These are phyloP conservation scores for Grammomys dolichurus DNA, from an alignment of 2,113 vertebrate genomes.

Conservation along the genomic window DNA sequence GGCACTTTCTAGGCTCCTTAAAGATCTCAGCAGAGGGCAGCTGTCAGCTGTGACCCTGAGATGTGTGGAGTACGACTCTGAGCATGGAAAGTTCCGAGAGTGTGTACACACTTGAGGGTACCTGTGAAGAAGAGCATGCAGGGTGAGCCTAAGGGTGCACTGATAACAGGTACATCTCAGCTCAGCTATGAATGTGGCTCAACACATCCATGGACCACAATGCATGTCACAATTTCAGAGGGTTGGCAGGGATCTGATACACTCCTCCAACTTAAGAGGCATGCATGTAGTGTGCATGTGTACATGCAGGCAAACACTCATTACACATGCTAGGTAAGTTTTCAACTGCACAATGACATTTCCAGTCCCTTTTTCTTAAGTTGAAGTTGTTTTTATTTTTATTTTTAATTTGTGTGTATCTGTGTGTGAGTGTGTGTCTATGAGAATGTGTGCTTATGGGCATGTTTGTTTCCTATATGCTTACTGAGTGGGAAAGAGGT, in stretches of 20 bases:
- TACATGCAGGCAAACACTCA: no score
- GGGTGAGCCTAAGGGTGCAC: background rate
- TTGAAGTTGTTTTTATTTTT: background rate
- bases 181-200: background rate
- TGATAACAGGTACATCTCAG: background rate
- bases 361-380: background rate
- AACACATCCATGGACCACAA: background rate
- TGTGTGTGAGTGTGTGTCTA: background rate
- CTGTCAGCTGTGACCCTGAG: background rate
- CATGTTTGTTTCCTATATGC: background rate
- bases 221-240: background rate
- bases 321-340: no score
- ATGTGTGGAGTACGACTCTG: no score
- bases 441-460: background rate
- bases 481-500: background rate
- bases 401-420: background rate
- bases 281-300: no score
- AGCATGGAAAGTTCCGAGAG: background rate
- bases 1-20: background rate
- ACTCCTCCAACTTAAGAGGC: no score
- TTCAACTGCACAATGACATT: background rate
- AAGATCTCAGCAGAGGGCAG: constrained; percentile 29
- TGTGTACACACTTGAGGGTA: background rate
- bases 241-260: background rate
- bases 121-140: background rate